Conservation (phyloP, 2,888 invertebrate species). For the Rapana venosa region DNA sequence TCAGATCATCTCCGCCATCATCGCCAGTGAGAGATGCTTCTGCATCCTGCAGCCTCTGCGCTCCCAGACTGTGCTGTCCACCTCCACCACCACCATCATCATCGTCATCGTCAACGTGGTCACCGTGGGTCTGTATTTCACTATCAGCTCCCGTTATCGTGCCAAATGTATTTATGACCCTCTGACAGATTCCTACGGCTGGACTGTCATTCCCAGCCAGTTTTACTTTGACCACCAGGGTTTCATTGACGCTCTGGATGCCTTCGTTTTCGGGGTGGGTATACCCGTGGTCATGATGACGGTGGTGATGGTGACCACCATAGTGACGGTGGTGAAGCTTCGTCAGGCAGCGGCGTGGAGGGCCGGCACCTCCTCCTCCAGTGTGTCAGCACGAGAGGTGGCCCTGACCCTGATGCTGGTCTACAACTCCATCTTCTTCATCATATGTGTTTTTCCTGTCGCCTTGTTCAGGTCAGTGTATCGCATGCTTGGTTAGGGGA, state of each 20-base stretch:
- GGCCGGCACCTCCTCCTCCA: slow-evolving; percentile 8
- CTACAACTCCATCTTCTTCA: slow-evolving; percentile 27
- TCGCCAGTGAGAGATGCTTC: slow-evolving; percentile 36
- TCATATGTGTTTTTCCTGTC: not conserved
- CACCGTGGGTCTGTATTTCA: not conserved
- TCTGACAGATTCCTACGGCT: not conserved
- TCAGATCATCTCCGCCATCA: slow-evolving; percentile 30
- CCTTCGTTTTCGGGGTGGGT: not conserved
- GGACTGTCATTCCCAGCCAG: not conserved
- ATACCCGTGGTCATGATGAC: not conserved
- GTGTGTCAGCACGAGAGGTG: not conserved
- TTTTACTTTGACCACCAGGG: not conserved
- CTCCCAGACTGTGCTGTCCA: slow-evolving; percentile 23
- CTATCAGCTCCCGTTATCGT: not conserved
- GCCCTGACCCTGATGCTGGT: slow-evolving; percentile 13
- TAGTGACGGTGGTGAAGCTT: not conserved
- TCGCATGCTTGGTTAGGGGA: too few relatives aligned
- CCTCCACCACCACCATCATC: slow-evolving; percentile 18
- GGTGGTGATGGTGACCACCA: slow-evolving; percentile 5
- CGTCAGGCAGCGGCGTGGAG: slow-evolving; percentile 24
- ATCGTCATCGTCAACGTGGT: not conserved
- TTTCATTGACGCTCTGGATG: not conserved
- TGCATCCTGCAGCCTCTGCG: slow-evolving; percentile 26
- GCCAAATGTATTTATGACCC: not conserved
- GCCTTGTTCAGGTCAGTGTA: slow-evolving; percentile 15